Percentiles rank a stretch among this genome's conserved stretches.
phyloP scores from a whole-genome alignment of 1,140 invertebrate species.

The Plutomurus gul region DNA sequence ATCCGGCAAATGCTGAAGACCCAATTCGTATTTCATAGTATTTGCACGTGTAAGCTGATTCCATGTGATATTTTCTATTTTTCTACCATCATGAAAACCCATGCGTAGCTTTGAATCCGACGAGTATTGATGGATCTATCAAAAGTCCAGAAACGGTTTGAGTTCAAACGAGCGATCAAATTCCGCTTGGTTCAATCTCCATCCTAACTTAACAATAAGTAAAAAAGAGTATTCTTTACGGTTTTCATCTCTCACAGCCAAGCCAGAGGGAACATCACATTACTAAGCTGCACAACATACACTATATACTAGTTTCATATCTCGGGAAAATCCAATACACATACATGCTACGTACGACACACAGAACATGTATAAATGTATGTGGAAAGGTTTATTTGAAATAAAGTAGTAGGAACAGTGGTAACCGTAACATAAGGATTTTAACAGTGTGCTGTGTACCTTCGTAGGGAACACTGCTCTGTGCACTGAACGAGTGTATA shows the following conservation, averaged over 20 bases:
- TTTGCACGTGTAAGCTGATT: background rate
- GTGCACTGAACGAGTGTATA: background rate
- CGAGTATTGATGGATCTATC: background rate
- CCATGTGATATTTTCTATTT: slow-evolving; percentile 1
- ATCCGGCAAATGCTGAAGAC: too few relatives aligned
- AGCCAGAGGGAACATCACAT: background rate
- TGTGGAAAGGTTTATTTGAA: background rate
- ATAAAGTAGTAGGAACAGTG: background rate
- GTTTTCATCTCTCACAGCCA: background rate
- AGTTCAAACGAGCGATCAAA: background rate
- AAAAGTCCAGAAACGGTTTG: background rate
- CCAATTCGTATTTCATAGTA: background rate
- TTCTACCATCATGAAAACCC: slow-evolving; percentile 2
- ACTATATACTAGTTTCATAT: too few relatives aligned
- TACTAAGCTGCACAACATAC: too few relatives aligned
- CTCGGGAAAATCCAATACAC: background rate
- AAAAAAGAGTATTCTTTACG: background rate
- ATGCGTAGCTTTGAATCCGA: background rate
- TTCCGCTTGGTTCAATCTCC: background rate
- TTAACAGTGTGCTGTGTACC: background rate
- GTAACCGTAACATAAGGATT: background rate
- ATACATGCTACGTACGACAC: background rate
- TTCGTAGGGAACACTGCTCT: background rate
- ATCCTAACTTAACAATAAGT: background rate
- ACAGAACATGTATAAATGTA: background rate